These are phyloP conservation scores for Pithys albifrons DNA, from an alignment of 2,113 vertebrate species.

Conservation along the genomic window DNA sequence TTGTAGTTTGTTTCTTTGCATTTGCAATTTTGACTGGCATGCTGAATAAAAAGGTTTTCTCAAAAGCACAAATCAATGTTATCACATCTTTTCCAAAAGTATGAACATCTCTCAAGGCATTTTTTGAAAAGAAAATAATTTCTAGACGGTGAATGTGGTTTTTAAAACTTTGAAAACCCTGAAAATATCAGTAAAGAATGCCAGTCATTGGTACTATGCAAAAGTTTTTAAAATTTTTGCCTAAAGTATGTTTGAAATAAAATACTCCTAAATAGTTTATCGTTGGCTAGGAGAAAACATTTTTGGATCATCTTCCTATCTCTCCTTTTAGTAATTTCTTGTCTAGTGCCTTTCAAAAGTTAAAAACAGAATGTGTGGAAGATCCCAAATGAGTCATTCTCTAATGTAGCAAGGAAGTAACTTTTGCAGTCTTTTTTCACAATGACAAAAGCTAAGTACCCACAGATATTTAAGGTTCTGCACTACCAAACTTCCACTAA, in stretches of 20 bases:
- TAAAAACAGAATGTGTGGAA: not conserved
- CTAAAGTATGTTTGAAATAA: not conserved
- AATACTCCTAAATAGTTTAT: not conserved
- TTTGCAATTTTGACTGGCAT: not conserved
- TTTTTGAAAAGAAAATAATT: conserved; percentile 1
- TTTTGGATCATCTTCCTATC: not conserved
- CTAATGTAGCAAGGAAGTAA: not conserved
- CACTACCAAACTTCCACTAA: not conserved
- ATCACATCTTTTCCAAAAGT: not conserved
- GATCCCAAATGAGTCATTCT: not conserved
- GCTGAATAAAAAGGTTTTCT: not conserved
- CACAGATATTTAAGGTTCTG: not conserved
- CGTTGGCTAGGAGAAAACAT: not conserved
- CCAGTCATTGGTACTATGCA: not conserved
- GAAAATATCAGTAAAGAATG: not conserved
- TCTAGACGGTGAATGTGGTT: not conserved
- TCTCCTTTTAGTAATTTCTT: not conserved
- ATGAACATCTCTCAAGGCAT: not conserved
- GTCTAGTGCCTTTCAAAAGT: not conserved
- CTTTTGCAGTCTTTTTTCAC: not conserved
- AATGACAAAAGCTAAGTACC: not conserved
- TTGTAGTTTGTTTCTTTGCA: not conserved
- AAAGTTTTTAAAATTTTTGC: not conserved
- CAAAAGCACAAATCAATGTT: not conserved
- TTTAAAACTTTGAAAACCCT: not conserved